Evolutionary conservation across 2,888 invertebrate genomes (phyloP).

Genomic region (Leptopterna dolabrata): DNA sequence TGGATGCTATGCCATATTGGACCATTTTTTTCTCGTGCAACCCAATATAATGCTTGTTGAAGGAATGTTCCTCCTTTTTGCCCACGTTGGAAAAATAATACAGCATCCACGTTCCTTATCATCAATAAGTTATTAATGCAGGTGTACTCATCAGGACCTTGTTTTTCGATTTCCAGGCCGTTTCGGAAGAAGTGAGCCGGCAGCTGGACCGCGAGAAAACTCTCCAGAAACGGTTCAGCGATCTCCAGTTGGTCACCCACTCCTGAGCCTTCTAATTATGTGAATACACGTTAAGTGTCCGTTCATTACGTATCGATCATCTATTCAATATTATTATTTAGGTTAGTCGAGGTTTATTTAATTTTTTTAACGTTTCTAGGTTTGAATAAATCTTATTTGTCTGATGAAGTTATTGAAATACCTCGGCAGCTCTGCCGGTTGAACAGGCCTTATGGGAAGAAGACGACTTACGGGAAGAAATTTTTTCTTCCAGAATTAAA

Average conservation of each 20-base stretch:
- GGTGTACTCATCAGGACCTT: no score
- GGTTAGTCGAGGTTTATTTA: background rate
- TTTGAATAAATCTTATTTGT: background rate
- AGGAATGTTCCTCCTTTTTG: no score
- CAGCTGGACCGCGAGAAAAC: constrained; percentile 92
- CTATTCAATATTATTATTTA: background rate
- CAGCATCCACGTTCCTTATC: no score
- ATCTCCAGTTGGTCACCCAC: constrained; percentile 70
- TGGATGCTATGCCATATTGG: no score
- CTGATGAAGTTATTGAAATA: background rate
- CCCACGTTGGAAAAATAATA: no score
- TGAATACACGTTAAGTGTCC: background rate
- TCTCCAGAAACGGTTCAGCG: constrained; percentile 85
- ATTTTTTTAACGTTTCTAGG: background rate
- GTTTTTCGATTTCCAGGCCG: constrained; percentile 71
- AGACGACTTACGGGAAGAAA: no score
- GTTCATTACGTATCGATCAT: no score
- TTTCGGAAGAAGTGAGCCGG: constrained; percentile 91
- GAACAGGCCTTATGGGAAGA: background rate
- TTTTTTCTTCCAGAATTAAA: no score
- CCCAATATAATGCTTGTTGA: no score
- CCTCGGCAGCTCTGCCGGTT: background rate
- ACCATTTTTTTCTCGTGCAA: no score
- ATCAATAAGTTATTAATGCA: no score
- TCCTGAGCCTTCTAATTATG: constrained; percentile 35